Evolutionary conservation across 2,888 invertebrate species (phyloP), one percentile per base, ranked within the genome.

Genomic region (Troides helena): DNA sequence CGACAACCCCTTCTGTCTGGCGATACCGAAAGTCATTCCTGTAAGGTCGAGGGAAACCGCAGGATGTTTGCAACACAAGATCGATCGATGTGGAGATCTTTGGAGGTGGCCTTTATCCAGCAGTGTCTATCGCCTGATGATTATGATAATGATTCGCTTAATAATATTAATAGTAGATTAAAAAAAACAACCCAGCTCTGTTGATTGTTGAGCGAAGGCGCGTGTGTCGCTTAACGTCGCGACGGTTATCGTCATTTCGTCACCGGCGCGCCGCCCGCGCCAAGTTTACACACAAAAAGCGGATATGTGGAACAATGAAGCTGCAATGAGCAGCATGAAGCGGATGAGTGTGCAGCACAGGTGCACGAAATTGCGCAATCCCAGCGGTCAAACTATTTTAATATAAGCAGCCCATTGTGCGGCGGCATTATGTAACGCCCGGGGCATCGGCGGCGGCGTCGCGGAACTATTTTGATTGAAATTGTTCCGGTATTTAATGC

Each of bases 391-490:
- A 80, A 86, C 83, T 88, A 88, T 88, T 87, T 84, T 86, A 87
- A 87, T 89, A 88, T 83, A 84, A 81, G 80, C 84, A 76, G 73
- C 81, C 39, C 81, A 85, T 85, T 85, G 87, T 84, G 73, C 72
- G 74, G 21, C 62, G 73, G 72, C 68, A 72, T 79, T 79, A 75
- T 72, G 72, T 68, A 68, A 68, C 46, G 67, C 36, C 50, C n/a
- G 36, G 67, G 61, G 61, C 61, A 21, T 53, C 43, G 65, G 76
- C 39, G 8, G 39, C 79, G 80, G 77, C 77, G 73, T 74, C 69
- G 74, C 61, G 66, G 43, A 89, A 89, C 85, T 87, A 88, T 88
- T 85, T 80, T 84, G 84, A 89, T 89, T 85, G 78, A 84, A 88
- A 87, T 85, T 84, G 87, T 85, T 86, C 80, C 77, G 81, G 78